Evolutionary conservation across 92 coral and sea anemone genomes (phyloP), one percentile per base, ranked within the genome.

Genomic region (Zoanthus sociatus): DNA sequence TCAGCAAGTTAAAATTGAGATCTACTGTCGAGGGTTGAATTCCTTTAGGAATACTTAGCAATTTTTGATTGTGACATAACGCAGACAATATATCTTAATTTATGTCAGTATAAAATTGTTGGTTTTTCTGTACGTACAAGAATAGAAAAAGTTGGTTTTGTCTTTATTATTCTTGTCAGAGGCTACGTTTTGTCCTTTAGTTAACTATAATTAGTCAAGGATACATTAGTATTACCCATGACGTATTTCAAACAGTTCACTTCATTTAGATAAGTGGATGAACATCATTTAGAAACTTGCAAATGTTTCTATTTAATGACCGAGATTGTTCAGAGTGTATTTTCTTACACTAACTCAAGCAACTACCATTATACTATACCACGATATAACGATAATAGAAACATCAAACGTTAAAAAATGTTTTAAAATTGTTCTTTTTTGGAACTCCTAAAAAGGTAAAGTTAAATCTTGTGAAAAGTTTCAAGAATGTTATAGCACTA

Each of bases 1-100:
- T 81, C 45, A 14, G 10, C 47, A 81, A 66, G 46, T 37, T 46
- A 20, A 46, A 64, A 81, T 81, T 46, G 20, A 46, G 66, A 46
- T 66, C 3, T 37, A 37, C 42, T 37, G 42, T 4, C 42, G 2
- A 2, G 26, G 45, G 13, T 60, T 46, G 60, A 67, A 60, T 20
- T 64, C 85, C 18, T 68, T 81, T 81, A 20, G 30, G 61, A 68
- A 45, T 46, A 20, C 46, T 81, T 31, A n/a, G 32, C 17, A 20
- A 66, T 18, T 32, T 20, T 55, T 18, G 12, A 79, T 79, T 21
- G 54, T 13, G 42, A 79, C 44, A 66, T 63, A 64, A 44, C 12
- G 47, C 68, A 21, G 54, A 77, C 6, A 54, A 53, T 17, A 53
- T 17, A 77, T 30, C 53, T 20, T 51, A 20, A 53, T 21, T 7